Conservation (phyloP, 1,140 invertebrate genomes). For the Psilanteris sp. region DNA sequence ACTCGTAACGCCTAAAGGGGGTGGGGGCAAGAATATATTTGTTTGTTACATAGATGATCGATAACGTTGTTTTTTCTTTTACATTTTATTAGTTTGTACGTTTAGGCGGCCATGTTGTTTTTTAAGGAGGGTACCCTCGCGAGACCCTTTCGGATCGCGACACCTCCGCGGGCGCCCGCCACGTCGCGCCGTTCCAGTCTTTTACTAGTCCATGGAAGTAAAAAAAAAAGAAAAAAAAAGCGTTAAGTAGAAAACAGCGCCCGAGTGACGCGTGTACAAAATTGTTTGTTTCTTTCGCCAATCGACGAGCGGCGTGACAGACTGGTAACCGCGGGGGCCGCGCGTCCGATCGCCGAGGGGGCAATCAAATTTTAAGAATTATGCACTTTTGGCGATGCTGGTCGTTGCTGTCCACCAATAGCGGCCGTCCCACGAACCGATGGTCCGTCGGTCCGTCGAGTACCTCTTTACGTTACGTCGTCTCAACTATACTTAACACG, state of each 20-base stretch:
- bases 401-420: slow-evolving; percentile 79
- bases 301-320: slow-evolving; percentile 23
- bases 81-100: slow-evolving; percentile 81
- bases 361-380: slow-evolving; percentile 55
- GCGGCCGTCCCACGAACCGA: slow-evolving; percentile 73
- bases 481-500: slow-evolving; percentile 59
- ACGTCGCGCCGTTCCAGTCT: slow-evolving; percentile 20
- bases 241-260: too few species aligned
- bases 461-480: slow-evolving; percentile 64
- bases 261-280: background rate
- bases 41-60: slow-evolving; percentile 80
- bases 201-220: slow-evolving; percentile 54
- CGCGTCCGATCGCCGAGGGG: slow-evolving; percentile 31
- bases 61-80: slow-evolving; percentile 80
- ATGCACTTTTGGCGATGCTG: slow-evolving; percentile 78
- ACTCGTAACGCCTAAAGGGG: slow-evolving; percentile 56
- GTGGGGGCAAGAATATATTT: slow-evolving; percentile 74
- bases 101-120: slow-evolving; percentile 80
- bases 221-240: too few species aligned
- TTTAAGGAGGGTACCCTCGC: too few species aligned
- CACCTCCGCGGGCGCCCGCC: too few species aligned
- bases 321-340: background rate
- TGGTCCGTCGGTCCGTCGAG: slow-evolving; percentile 47
- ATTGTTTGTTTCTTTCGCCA: slow-evolving; percentile 14
- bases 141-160: too few species aligned